Evolutionary conservation across 53 echinoderm and acorn worm species (phyloP).

Genomic region (Apostichopus leukothele): DNA sequence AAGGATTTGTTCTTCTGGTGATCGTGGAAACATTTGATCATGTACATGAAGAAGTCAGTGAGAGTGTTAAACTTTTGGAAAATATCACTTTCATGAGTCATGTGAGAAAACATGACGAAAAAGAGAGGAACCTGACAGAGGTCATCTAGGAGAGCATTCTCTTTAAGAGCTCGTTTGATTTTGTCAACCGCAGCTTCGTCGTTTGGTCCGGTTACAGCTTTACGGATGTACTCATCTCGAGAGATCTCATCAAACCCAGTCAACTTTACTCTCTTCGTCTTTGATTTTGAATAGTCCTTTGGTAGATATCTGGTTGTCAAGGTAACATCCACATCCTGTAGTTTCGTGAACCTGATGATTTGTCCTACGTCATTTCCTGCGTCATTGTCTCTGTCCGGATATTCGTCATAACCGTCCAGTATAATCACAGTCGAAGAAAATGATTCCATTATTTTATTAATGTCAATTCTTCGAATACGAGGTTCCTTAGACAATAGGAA

Average conservation of each 20-base stretch:
- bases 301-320: slow-evolving; percentile 17
- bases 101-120: slow-evolving; percentile 19
- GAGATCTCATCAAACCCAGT: no score
- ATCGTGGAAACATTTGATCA: slow-evolving; percentile 16
- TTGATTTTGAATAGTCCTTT: neutral
- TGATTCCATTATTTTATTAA: neutral
- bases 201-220: no score
- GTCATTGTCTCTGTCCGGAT: neutral
- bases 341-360: neutral
- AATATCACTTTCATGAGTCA: neutral
- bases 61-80: neutral
- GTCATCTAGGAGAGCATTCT: neutral
- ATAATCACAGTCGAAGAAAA: neutral
- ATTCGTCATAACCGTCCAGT: slow-evolving; percentile 33
- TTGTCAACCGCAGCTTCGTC: neutral
- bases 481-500: slow-evolving; percentile 10
- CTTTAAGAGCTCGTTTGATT: neutral
- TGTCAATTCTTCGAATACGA: neutral
- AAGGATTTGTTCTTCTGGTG: neutral
- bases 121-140: slow-evolving; percentile 20
- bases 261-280: no score
- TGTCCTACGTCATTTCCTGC: neutral
- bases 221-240: no score
- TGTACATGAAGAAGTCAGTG: neutral
- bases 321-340: neutral